Base-by-base conservation (phyloP, 2,888 invertebrate species). In the Ochlodes sylvanus region DNA sequence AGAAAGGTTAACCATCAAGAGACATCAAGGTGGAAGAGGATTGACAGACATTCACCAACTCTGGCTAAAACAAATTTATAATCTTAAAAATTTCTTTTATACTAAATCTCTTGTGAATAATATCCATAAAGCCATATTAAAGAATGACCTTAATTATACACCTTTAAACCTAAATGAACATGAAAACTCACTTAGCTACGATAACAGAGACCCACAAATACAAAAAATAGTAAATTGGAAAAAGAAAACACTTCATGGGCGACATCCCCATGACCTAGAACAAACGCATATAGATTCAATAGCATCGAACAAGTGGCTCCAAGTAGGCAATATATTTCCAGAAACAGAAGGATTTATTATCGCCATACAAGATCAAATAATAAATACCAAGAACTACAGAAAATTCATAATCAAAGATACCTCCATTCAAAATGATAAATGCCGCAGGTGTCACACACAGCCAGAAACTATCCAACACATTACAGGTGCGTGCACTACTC, bases 401-500 rank as follows among this genome's bases (percentile, higher is more conserved):
- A 68, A 60, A 64, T 68, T 10, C 7, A 56, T 71, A 34, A 60
- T 69, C 0, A 69, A 69, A 61, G 61, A 69, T 19, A 19, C 57
- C 1, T 42, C 61, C 12, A 12, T 67, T 19, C 19, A 32, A 56
- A 66, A 34, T 56, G 70, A 68, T 32, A 58, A 56, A 68, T 72
- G 69, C 44, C 60, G 70, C 17, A 64, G 34, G 47, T 72, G 73
- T 41, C 65, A 72, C 50, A 50, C 54, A 12, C 56, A 62, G 27
- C 44, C 72, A 2, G 71, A 72, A 69, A 74, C 71, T 7, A 74
- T 74, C 0, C 71, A 74, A 54, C 74, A 73, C 14, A 75, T 75
- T 12, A 75, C 73, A 2, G 63, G 72, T 9, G 69, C 72, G 32
- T 72, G 73, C 42, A 34, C 60, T 38, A 38, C 61, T 7, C 47